Evolutionary conservation across 2,888 invertebrate genomes (phyloP).

Genomic region (Exocentrus adspersus): DNA sequence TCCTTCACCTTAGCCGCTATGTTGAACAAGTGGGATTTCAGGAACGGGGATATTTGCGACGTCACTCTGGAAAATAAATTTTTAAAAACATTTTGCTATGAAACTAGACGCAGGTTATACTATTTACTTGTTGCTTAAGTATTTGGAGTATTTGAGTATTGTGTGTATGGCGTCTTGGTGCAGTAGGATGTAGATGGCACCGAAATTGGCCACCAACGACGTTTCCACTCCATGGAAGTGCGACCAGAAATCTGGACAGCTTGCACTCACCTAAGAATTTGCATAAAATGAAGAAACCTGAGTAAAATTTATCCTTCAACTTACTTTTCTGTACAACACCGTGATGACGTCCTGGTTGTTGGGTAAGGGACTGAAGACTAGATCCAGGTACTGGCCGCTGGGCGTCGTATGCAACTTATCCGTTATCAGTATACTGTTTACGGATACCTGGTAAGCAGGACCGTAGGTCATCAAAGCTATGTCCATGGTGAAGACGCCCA

Average conservation of each 20-base stretch:
- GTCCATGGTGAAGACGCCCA: conserved; percentile 77
- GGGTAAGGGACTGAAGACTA: conserved; percentile 71
- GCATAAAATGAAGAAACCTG: neutral
- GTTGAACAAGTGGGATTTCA: conserved; percentile 40
- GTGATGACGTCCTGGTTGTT: conserved; percentile 73
- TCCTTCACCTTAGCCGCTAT: conserved; percentile 51
- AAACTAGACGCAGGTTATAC: no score
- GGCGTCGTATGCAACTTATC: conserved; percentile 81
- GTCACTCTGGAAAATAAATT: conserved; percentile 41
- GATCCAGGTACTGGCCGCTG: conserved; percentile 80
- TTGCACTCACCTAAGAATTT: conserved; percentile 83
- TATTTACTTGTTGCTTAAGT: conserved; percentile 71
- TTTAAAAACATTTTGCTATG: no score
- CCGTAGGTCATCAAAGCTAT: conserved; percentile 82
- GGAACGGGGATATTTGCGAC: conserved; percentile 51
- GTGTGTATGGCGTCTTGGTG: conserved; percentile 80
- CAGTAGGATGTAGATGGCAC: conserved; percentile 71
- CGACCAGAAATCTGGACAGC: conserved; percentile 84
- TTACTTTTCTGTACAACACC: conserved; percentile 80
- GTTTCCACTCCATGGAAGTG: conserved; percentile 85
- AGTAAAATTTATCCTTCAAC: conserved; percentile 12
- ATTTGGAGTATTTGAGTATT: conserved; percentile 74
- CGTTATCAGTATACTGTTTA: conserved; percentile 73
- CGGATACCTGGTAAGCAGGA: conserved; percentile 77
- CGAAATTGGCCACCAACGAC: conserved; percentile 77